phyloP scores from a whole-genome alignment of 2,113 vertebrate species.

The Lamprologus callipterus region DNA sequence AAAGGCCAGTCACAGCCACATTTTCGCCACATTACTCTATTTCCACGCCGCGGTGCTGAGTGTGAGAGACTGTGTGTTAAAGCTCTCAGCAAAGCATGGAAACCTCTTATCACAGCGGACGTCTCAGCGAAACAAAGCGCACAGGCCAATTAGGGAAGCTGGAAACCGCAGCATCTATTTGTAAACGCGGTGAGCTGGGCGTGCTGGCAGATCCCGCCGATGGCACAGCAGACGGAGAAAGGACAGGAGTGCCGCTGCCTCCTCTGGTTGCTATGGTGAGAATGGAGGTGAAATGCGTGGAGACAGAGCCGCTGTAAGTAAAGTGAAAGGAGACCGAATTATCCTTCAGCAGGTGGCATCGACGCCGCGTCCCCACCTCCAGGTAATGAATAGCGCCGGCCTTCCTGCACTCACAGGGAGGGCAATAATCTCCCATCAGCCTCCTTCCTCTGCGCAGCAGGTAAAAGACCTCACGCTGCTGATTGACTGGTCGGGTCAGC shows the following conservation, averaged over 20 bases:
- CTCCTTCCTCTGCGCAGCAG: neutral
- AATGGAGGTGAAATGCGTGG: neutral
- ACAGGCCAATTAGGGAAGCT: neutral
- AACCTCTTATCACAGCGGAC: neutral
- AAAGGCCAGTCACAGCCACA: neutral
- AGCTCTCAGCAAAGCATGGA: too few species aligned
- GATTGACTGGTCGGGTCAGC: constrained; percentile 23
- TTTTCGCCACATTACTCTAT: neutral
- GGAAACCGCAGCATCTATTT: neutral
- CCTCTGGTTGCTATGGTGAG: constrained; percentile 54
- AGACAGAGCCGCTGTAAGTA: constrained; percentile 1
- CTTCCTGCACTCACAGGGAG: constrained; percentile 8
- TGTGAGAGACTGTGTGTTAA: neutral
- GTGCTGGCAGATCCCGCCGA: neutral
- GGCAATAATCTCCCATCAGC: constrained; percentile 18
- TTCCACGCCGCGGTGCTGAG: neutral
- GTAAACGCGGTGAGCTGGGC: neutral
- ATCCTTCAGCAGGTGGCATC: constrained; percentile 35
- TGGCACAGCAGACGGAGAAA: neutral
- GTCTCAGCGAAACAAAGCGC: neutral
- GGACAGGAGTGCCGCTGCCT: neutral
- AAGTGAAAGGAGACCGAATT: constrained; percentile 24
- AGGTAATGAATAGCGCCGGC: constrained; percentile 33
- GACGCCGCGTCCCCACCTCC: neutral
- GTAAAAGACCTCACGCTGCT: neutral